A percentile compares a stretch with the other conserved stretches of the same genome.
Evolutionary conservation across 2,113 vertebrate genomes (phyloP).

Genomic region (Himantopus leucocephalus): DNA sequence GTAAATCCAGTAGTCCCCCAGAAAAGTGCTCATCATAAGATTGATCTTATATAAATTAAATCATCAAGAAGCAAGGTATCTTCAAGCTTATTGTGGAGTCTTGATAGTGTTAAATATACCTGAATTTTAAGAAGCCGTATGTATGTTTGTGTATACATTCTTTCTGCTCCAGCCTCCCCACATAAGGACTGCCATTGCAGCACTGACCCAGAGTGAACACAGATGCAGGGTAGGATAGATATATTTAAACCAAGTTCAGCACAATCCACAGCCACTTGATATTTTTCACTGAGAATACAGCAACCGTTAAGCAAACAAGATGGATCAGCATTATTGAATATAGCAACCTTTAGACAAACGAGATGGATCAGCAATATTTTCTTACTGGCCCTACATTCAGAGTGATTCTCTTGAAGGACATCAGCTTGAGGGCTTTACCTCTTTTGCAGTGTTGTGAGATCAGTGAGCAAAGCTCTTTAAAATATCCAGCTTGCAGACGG

Average conservation of each 20-base stretch:
- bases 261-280: background rate
- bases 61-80: background rate
- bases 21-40: background rate
- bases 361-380: slow-evolving; percentile 12
- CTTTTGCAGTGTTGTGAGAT: background rate
- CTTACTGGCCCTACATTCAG: background rate
- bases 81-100: background rate
- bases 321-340: slow-evolving; percentile 6
- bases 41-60: background rate
- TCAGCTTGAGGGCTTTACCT: background rate
- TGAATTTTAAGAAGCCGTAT: background rate
- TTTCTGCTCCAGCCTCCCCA: background rate
- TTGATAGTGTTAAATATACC: background rate
- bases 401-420: background rate
- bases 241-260: slow-evolving; percentile 2
- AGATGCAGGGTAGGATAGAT: background rate
- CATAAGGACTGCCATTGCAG: background rate
- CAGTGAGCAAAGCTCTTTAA: background rate
- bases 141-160: background rate
- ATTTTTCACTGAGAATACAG: background rate
- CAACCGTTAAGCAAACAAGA: background rate
- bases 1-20: background rate
- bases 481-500: background rate
- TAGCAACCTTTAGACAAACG: slow-evolving; percentile 15
- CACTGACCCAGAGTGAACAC: background rate